phyloP scores from a whole-genome alignment of 2,113 vertebrate genomes.

The Pelvicachromis taeniatus region DNA sequence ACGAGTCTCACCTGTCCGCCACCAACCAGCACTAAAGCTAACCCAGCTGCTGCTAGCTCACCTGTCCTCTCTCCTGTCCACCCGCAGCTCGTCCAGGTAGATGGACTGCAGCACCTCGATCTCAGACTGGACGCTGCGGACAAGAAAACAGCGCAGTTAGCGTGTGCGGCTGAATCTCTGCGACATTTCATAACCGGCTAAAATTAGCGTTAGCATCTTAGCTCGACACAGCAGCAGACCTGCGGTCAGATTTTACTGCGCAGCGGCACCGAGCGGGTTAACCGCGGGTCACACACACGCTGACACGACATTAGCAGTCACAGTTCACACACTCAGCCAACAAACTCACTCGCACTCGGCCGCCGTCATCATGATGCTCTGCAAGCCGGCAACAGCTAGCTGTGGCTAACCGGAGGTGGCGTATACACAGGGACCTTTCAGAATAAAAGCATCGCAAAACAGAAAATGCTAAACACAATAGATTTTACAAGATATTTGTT shows the following conservation, averaged over 20 bases:
- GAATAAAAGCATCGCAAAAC: neutral
- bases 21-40: neutral
- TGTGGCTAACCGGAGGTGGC: neutral
- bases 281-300: rapidly evolving
- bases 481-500: neutral
- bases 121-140: conserved; percentile 79
- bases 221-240: neutral
- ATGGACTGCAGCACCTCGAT: conserved; percentile 93
- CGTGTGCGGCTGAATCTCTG: neutral
- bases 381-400: neutral
- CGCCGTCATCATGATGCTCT: conserved; percentile 59
- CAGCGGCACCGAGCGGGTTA: rapidly evolving
- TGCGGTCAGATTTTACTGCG: neutral
- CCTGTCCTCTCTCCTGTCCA: conserved; percentile 74
- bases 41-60: conserved; percentile 32
- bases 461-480: neutral
- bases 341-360: conserved; percentile 73
- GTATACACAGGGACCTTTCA: neutral
- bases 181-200: neutral
- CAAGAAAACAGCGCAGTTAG: neutral
- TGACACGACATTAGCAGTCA: neutral
- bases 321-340: neutral
- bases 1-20: neutral
- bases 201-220: conserved; percentile 17
- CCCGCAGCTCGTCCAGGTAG: conserved; percentile 88